phyloP scores from a whole-genome alignment of 2,113 vertebrate species.

The Lepus americanus region DNA sequence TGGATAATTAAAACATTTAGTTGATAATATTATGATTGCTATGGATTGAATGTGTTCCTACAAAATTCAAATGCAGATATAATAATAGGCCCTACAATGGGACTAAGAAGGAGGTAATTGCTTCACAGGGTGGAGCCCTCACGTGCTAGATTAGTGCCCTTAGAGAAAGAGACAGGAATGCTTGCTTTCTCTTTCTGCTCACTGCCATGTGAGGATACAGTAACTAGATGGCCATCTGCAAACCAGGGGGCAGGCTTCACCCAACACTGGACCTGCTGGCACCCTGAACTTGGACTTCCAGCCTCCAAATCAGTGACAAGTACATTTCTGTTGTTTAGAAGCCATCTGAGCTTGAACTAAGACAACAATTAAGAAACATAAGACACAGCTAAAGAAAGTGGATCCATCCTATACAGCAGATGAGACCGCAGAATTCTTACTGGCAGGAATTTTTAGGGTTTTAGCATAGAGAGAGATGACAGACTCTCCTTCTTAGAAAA shows the following conservation, averaged over 20 bases:
- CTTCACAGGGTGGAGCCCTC: neutral
- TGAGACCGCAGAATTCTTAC: neutral
- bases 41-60: neutral
- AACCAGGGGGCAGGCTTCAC: neutral
- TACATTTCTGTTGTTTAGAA: neutral
- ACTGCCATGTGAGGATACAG: neutral
- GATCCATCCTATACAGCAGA: neutral
- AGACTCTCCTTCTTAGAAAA: neutral
- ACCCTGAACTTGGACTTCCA: neutral
- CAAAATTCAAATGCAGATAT: neutral
- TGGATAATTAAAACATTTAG: neutral
- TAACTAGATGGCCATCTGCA: neutral
- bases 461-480: neutral
- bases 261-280: neutral
- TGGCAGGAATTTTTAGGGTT: neutral
- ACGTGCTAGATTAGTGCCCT: neutral
- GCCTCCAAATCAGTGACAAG: neutral
- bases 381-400: neutral
- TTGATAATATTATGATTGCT: neutral
- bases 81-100: neutral
- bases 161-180: neutral
- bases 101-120: neutral
- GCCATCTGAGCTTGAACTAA: neutral
- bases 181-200: neutral
- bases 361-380: constrained; percentile 13